Base-by-base conservation (phyloP, 1,140 invertebrate genomes). In the Capitella teleta region DNA sequence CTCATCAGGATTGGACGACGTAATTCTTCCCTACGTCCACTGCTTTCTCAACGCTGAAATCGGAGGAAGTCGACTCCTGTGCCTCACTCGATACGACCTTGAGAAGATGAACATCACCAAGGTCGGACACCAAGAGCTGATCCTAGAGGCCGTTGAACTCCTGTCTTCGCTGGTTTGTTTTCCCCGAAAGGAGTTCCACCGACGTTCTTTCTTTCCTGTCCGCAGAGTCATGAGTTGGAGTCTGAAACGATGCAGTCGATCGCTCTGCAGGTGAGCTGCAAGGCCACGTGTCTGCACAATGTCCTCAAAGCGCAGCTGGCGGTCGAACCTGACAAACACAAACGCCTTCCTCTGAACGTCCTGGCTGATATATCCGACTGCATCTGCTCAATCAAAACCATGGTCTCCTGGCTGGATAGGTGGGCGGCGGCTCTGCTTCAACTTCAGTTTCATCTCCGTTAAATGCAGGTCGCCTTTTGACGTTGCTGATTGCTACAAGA, bases 171-270 rank as follows among this genome's bases (percentile, higher is more conserved):
- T 44, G 10, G 42, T 44, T 26, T 8, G 42, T 44, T 16, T 3
- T 21, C 25, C n/a, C 25, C 38, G 10, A 19, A 8, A 1, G 8
- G 1, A 19, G 19, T n/a, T n/a, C 3, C n/a, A 19, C 14, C 6
- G 36, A 10, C 41, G 5, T 43, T 23, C n/a, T 43, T n/a, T 43
- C 0, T 43, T 51, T 54, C 56, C 48, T 57, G 52, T 52, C 77
- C 79, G 28, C 68, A 87, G 85, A 85, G 92, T 64, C 92, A 89
- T 78, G 86, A 89, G 62, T 71, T 90, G 53, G 83, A 89, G 55
- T 80, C 85, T 56, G 89, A 94, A 72, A 93, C 91, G 70, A 74
- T 94, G 25, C 89, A 94, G 72, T 79, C 86, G 52, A 70, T 93
- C 52, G 86, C 89, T 1, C 70, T 93, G 46, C 80, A 85, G 52